A percentile compares a stretch with the other conserved stretches of the same genome.
Evolutionary conservation across 1,140 invertebrate genomes (phyloP).

Genomic region (Drusus annulatus): DNA sequence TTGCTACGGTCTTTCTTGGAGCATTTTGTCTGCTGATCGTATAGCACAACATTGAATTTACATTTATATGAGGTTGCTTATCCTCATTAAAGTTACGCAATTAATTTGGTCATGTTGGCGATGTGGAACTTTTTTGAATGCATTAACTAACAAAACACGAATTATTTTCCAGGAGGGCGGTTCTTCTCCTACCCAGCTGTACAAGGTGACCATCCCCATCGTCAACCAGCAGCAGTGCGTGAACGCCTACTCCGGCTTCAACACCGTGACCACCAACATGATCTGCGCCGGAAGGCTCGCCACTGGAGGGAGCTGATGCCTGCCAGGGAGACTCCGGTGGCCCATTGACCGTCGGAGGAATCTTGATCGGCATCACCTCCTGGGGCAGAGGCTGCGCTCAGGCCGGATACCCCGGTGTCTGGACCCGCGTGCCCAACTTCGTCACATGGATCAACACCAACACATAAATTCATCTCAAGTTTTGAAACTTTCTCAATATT

Average conservation of each 20-base stretch:
- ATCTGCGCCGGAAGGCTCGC: conserved; percentile 72
- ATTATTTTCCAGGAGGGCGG: conserved; percentile 44
- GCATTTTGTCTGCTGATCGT: too few relatives aligned
- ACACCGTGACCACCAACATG: conserved; percentile 63
- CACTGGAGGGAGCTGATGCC: conserved; percentile 54
- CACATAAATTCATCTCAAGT: conserved; percentile 19
- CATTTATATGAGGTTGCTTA: too few relatives aligned
- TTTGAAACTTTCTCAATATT: too few relatives aligned
- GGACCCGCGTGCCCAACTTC: conserved; percentile 69
- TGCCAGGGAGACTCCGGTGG: conserved; percentile 64
- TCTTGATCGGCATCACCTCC: conserved; percentile 67
- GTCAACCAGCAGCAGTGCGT: conserved; percentile 60
- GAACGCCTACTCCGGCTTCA: conserved; percentile 54
- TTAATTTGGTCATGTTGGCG: too few relatives aligned
- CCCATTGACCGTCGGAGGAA: conserved; percentile 58
- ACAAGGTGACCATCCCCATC: conserved; percentile 64
- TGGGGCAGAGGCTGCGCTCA: conserved; percentile 68
- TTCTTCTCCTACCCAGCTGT: conserved; percentile 61
- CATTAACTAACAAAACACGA: too few relatives aligned
- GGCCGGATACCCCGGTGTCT: conserved; percentile 74
- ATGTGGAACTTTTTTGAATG: too few relatives aligned
- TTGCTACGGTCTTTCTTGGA: too few relatives aligned
- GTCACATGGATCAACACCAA: conserved; percentile 63
- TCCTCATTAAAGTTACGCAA: too few relatives aligned
- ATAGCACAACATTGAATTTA: too few relatives aligned